phyloP scores from a whole-genome alignment of 2,888 invertebrate species.

The Pheosia gnoma region DNA sequence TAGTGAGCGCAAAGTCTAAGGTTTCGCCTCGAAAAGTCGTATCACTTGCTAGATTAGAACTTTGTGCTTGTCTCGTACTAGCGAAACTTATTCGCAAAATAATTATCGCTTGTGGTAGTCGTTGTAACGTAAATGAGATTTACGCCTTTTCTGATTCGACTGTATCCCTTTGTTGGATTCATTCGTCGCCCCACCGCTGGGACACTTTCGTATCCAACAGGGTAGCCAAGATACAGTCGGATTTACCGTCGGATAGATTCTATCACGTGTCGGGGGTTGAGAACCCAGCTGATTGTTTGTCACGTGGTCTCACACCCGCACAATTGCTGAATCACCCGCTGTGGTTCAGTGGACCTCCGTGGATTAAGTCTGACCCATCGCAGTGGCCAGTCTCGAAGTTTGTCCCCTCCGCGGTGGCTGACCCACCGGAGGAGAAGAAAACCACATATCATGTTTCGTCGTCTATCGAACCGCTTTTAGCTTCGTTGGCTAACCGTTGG shows the following conservation, averaged over 20 bases:
- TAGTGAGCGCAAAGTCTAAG: conserved; percentile 4
- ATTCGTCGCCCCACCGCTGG: conserved; percentile 13
- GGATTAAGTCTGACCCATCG: background rate
- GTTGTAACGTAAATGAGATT: background rate
- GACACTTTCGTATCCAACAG: conserved; percentile 10
- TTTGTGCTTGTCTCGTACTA: conserved; percentile 5
- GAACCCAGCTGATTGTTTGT: conserved; percentile 16
- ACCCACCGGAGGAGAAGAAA: background rate
- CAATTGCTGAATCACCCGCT: conserved; percentile 9
- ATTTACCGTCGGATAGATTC: conserved; percentile 4
- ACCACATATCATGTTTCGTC: background rate
- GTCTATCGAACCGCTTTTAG: background rate
- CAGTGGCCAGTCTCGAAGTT: background rate
- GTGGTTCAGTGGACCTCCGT: background rate
- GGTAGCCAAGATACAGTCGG: conserved; percentile 4
- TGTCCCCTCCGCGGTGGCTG: background rate
- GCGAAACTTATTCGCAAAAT: conserved; percentile 4
- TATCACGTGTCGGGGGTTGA: conserved; percentile 9
- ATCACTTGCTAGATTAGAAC: conserved; percentile 8
- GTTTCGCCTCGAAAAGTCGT: conserved; percentile 6
- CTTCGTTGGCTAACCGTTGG: background rate
- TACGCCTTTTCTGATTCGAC: conserved; percentile 8
- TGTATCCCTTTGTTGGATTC: conserved; percentile 9
- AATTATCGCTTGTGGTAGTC: background rate
- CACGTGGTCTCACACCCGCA: conserved; percentile 17